These are phyloP conservation scores for Drosophila equinoxialis DNA, from an alignment of 1,140 invertebrate genomes.

Conservation along the genomic window DNA sequence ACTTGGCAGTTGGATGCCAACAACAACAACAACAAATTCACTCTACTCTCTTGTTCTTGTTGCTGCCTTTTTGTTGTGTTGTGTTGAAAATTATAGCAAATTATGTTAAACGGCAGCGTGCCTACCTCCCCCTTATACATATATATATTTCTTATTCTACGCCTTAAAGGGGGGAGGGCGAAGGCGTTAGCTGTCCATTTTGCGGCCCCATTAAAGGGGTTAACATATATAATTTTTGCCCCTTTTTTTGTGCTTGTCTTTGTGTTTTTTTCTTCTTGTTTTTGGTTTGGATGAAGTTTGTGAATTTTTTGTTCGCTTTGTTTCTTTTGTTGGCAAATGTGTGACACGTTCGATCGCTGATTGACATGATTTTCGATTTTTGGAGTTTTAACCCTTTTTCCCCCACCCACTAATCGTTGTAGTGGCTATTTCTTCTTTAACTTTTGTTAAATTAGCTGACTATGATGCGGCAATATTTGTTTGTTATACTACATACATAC, in stretches of 20 bases:
- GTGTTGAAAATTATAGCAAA: constrained; percentile 82
- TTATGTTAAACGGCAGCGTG: constrained; percentile 79
- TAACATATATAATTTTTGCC: constrained; percentile 53
- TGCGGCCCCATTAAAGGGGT: constrained; percentile 48
- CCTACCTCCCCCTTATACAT: constrained; percentile 41
- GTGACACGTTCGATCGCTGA: constrained; percentile 70
- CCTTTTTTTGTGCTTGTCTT: neutral
- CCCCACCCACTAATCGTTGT: constrained; percentile 25
- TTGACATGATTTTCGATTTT: constrained; percentile 55
- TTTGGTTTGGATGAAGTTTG: constrained; percentile 11
- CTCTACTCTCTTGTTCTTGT: neutral
- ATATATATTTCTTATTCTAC: constrained; percentile 2
- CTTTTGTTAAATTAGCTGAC: constrained; percentile 62
- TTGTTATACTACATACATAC: constrained; percentile 30
- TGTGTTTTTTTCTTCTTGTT: neutral
- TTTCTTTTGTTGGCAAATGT: constrained; percentile 46
- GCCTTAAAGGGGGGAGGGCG: neutral
- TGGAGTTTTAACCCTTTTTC: constrained; percentile 12
- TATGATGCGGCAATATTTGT: constrained; percentile 62
- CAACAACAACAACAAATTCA: neutral
- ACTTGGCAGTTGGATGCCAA: constrained; percentile 25
- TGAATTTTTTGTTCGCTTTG: neutral
- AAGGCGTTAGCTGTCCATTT: constrained; percentile 37
- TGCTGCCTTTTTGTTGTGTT: constrained; percentile 26
- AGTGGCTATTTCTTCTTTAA: constrained; percentile 15